Evolutionary conservation across 2,797 vertebrate species (phyloP).

Genomic region (Halcyon chelicuti): DNA sequence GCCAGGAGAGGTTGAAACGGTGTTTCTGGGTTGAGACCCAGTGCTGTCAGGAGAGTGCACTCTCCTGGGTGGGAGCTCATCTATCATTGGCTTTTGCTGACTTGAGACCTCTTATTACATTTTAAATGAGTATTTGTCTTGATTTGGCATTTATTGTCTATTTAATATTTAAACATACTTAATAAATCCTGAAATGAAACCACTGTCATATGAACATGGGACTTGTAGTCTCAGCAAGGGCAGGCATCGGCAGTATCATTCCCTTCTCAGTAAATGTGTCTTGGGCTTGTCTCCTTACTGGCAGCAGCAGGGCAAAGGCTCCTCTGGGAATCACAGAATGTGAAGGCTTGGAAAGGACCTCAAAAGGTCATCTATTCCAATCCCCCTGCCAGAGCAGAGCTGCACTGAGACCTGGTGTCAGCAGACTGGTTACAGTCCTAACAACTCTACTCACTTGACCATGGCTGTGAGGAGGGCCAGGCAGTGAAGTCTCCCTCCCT

Average conservation of each 20-base stretch:
- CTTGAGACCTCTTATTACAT: background rate
- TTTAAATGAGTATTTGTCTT: constrained; percentile 43
- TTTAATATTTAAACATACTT: constrained; percentile 12
- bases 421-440: background rate
- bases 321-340: background rate
- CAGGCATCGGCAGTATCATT: background rate
- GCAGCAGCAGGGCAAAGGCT: background rate
- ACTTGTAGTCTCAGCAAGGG: background rate
- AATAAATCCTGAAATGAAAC: constrained; percentile 47
- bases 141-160: constrained; percentile 16
- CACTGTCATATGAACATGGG: background rate
- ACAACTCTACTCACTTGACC: fast-evolving
- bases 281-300: fast-evolving
- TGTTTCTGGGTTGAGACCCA: constrained; percentile 1
- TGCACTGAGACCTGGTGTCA: background rate
- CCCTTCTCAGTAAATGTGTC: background rate
- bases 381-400: no score
- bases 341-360: no score
- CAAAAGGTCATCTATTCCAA: no score
- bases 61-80: background rate
- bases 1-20: constrained; percentile 45
- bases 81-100: background rate
- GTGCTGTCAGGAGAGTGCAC: background rate
- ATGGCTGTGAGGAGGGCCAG: fast-evolving
- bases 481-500: background rate